Percentiles rank a stretch among this genome's conserved stretches.
phyloP scores from a whole-genome alignment of 2,888 invertebrate genomes.

The Agonopterix subpropinquella region DNA sequence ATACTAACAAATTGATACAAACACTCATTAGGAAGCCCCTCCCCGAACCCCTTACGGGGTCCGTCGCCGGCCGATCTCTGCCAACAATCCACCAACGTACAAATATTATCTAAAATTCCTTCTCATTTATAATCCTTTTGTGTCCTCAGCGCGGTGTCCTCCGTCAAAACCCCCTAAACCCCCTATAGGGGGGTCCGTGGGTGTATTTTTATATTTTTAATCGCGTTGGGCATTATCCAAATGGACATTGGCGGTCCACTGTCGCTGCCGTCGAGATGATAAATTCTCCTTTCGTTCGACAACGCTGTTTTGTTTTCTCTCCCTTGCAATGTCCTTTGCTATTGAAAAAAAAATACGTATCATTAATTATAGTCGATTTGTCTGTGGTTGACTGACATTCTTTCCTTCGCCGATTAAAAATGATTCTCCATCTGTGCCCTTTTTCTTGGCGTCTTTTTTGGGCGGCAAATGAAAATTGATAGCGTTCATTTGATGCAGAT shows the following conservation, averaged over 20 bases:
- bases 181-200: constrained; percentile 35
- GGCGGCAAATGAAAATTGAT: constrained; percentile 67
- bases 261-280: constrained; percentile 71
- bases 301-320: constrained; percentile 64
- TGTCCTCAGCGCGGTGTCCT: constrained; percentile 74
- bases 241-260: constrained; percentile 73
- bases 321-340: constrained; percentile 57
- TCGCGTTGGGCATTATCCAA: constrained; percentile 76
- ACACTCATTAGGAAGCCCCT: constrained; percentile 71
- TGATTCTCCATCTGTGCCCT: constrained; percentile 46
- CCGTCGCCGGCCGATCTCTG: constrained; percentile 43
- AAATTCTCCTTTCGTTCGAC: constrained; percentile 75
- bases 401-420: constrained; percentile 68
- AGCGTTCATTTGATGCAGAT: constrained; percentile 67
- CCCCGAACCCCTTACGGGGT: constrained; percentile 22
- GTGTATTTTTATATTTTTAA: constrained; percentile 77
- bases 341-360: constrained; percentile 55
- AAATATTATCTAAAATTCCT: constrained; percentile 77
- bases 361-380: constrained; percentile 71
- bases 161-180: constrained; percentile 54
- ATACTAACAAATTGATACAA: constrained; percentile 77
- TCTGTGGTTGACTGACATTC: constrained; percentile 65
- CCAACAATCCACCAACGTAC: constrained; percentile 74
- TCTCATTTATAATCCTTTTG: constrained; percentile 77
- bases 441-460: constrained; percentile 23